Evolutionary conservation across 1,140 invertebrate genomes (phyloP).

Genomic region (Octopus sinensis): DNA sequence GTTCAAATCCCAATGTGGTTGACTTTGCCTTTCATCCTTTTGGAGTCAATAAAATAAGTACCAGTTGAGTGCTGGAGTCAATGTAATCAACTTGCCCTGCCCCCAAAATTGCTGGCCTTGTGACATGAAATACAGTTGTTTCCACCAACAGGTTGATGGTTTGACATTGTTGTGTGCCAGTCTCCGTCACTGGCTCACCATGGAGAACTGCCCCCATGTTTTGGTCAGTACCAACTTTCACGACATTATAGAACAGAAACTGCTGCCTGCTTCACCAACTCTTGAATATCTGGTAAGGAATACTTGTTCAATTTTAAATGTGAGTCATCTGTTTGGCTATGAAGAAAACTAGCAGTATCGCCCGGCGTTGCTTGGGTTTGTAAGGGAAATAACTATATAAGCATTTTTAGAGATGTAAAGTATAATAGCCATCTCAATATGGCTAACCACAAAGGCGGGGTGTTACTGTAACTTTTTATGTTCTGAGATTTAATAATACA

Average conservation of each 20-base stretch:
- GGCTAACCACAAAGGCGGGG: no score
- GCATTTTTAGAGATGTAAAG: no score
- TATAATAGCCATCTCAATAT: no score
- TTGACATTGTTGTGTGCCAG: conserved; percentile 68
- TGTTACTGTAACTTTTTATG: no score
- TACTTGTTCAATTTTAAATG: neutral
- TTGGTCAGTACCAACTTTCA: conserved; percentile 77
- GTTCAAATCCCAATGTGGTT: neutral
- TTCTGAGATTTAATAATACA: no score
- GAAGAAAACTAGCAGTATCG: no score
- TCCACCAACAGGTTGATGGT: conserved; percentile 64
- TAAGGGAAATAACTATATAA: no score
- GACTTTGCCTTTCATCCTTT: neutral
- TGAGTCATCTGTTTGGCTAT: neutral
- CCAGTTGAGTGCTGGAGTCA: neutral
- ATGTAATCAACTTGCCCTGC: neutral
- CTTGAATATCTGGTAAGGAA: conserved; percentile 44
- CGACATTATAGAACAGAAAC: conserved; percentile 62
- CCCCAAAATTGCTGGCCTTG: neutral
- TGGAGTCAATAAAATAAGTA: neutral
- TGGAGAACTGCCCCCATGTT: conserved; percentile 68
- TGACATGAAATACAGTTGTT: neutral
- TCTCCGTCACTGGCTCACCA: conserved; percentile 66
- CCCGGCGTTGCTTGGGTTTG: no score
- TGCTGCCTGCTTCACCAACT: conserved; percentile 42